These are phyloP conservation scores for Callyntrura sp. DNA, from an alignment of 2,888 invertebrate species.

Conservation along the genomic window DNA sequence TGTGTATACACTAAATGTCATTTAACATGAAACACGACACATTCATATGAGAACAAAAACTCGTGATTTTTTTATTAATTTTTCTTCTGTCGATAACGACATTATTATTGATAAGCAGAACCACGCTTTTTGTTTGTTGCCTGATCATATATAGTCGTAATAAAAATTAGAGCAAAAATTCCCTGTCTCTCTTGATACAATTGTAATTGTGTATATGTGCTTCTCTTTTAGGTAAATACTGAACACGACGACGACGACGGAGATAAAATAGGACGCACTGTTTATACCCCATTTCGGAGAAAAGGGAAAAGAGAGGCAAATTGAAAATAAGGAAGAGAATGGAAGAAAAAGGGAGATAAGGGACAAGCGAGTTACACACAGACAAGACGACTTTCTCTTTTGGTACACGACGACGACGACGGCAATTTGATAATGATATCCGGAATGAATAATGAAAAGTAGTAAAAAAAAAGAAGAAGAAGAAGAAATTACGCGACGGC, in stretches of 20 bases:
- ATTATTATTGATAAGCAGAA: not conserved
- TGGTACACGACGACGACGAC: too few species aligned
- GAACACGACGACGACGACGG: not conserved
- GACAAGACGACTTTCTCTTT: conserved; percentile 2
- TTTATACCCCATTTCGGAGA: not conserved
- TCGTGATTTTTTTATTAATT: too few species aligned
- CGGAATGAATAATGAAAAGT: conserved; percentile 12
- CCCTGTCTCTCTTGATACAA: too few species aligned
- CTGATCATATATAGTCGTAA: too few species aligned
- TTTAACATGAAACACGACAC: too few species aligned
- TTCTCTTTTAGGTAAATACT: too few species aligned
- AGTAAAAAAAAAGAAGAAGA: too few species aligned
- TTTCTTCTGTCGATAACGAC: not conserved
- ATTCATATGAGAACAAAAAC: not conserved
- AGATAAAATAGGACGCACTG: not conserved
- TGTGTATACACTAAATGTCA: not conserved
- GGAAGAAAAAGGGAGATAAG: not conserved
- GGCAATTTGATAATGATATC: conserved; percentile 28
- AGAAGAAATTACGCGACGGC: too few species aligned
- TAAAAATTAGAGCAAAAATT: too few species aligned
- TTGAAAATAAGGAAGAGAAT: not conserved
- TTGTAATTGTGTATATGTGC: too few species aligned
- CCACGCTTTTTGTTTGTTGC: not conserved
- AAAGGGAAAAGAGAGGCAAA: too few species aligned
- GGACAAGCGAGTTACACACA: not conserved